These are phyloP conservation scores for Polydrusus pterygomalis DNA, from an alignment of 2,888 invertebrate genomes.

Conservation along the genomic window DNA sequence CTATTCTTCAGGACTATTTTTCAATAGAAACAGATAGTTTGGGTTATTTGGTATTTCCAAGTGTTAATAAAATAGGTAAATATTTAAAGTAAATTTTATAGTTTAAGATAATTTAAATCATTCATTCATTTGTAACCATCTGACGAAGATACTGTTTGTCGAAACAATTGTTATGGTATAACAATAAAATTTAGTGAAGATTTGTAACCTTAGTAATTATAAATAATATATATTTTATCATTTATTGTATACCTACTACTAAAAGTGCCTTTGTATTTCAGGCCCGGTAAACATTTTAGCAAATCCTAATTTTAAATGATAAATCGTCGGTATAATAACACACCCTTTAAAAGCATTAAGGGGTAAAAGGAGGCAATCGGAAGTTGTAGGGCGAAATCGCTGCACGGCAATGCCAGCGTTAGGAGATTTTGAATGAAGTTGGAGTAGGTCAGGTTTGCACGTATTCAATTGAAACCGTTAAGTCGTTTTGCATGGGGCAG, in stretches of 20 bases:
- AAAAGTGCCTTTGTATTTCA: background rate
- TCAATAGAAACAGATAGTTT: too few relatives aligned
- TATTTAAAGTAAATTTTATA: too few relatives aligned
- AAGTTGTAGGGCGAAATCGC: slow-evolving; percentile 27
- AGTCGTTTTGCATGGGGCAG: background rate
- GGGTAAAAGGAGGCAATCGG: slow-evolving; percentile 25
- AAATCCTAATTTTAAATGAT: slow-evolving; percentile 37
- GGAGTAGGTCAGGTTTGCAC: slow-evolving; percentile 41
- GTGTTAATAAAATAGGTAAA: too few relatives aligned
- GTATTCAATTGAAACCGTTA: slow-evolving; percentile 18
- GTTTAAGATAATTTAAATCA: too few relatives aligned
- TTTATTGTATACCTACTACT: background rate
- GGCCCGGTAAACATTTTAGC: slow-evolving; percentile 8
- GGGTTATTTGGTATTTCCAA: too few relatives aligned
- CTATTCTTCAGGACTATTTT: too few relatives aligned
- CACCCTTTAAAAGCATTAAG: slow-evolving; percentile 35
- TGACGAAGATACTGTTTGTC: too few relatives aligned
- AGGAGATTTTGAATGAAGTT: slow-evolving; percentile 39
- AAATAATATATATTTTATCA: too few relatives aligned
- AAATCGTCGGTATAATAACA: slow-evolving; percentile 36
- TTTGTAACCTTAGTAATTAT: too few relatives aligned
- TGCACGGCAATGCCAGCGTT: slow-evolving; percentile 35
- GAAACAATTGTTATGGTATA: too few relatives aligned
- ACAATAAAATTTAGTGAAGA: too few relatives aligned
- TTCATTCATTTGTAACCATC: too few relatives aligned